A percentile compares a stretch with the other conserved stretches of the same genome.
Conservation (phyloP, 64 coral and sea anemone species). For the Actinia equina region DNA sequence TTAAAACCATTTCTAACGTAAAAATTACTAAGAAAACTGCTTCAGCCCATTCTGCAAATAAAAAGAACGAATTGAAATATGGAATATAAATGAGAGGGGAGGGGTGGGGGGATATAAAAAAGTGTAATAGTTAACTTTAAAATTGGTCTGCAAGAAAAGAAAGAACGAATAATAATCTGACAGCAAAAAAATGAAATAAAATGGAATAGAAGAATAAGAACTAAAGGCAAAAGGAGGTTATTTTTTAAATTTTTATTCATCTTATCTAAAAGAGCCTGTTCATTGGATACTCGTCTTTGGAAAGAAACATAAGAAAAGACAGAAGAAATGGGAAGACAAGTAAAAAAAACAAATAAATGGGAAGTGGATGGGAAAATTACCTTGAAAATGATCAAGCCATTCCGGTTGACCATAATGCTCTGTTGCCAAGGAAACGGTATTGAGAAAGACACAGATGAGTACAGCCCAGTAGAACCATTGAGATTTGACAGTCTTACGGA, state of each 20-base stretch:
- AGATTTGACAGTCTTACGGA: constrained; percentile 68
- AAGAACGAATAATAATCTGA: too few species aligned
- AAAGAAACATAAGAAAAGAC: background rate
- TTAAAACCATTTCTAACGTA: constrained; percentile 91
- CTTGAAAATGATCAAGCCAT: constrained; percentile 62
- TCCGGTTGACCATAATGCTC: constrained; percentile 57
- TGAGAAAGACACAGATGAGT: constrained; percentile 80
- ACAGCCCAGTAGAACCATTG: constrained; percentile 93
- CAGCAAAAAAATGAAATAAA: too few species aligned
- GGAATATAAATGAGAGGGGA: background rate
- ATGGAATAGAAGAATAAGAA: too few species aligned
- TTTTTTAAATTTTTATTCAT: too few species aligned
- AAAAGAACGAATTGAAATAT: background rate
- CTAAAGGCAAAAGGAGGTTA: too few species aligned
- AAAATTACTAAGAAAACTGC: constrained; percentile 74
- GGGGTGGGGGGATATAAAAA: background rate
- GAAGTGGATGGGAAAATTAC: constrained; percentile 31
- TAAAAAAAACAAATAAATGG: background rate
- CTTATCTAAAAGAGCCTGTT: too few species aligned
- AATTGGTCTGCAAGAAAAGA: too few species aligned
- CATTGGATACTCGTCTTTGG: too few species aligned
- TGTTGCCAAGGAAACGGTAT: constrained; percentile 81
- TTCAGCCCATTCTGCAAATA: constrained; percentile 67
- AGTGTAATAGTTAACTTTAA: too few species aligned
- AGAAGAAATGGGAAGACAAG: background rate